Base-by-base conservation (phyloP, 1,140 invertebrate species). In the Eupristina koningsbergeri region DNA sequence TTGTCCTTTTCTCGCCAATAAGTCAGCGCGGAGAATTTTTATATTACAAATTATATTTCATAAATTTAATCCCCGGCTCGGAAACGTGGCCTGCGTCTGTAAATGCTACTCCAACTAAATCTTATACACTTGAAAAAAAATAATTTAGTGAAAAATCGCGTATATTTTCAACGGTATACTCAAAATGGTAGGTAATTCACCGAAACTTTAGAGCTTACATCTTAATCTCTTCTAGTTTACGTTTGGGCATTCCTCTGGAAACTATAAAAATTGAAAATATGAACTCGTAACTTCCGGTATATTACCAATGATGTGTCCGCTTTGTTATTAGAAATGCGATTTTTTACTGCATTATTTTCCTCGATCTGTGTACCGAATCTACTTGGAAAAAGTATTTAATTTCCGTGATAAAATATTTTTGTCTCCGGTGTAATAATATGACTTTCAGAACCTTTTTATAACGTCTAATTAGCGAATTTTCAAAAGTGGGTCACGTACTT, bases 191-290 rank as follows among this genome's bases (percentile, higher is more conserved):
- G 67, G 67, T 41, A 71, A 71, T 71, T 71, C 26, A 26, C 67
- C 36, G 67, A 71, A 71, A 71, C 67, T 71, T 71, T 71, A n/a
- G 67, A 71, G 36, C 41, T 71, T 71, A 71, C 39, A 71, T 71
- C 67, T 71, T 71, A 71, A 71, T 71, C 67, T 71, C 67, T 71
- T 9, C 67, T 41, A 41, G 67, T 71, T 71, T 41, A 71, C 67
- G 67, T 71, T 71, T 17, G 19, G 19, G 36, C 67, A 71, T 41
- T 71, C 36, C 36, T 41, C 67, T 71, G 67, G 67, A 41, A 71
- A 71, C 67, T 71, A 71, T 71, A 71, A 71, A 71, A 71, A 71
- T 71, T 71, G 36, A 71, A 71, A 71, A 71, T 71, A 71, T 71
- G 67, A 71, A 71, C 36, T 41, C 67, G 67, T 71, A 71, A 71